Evolutionary conservation across 2,113 vertebrate genomes (phyloP).

Genomic region (Hippoglossus stenolepis): DNA sequence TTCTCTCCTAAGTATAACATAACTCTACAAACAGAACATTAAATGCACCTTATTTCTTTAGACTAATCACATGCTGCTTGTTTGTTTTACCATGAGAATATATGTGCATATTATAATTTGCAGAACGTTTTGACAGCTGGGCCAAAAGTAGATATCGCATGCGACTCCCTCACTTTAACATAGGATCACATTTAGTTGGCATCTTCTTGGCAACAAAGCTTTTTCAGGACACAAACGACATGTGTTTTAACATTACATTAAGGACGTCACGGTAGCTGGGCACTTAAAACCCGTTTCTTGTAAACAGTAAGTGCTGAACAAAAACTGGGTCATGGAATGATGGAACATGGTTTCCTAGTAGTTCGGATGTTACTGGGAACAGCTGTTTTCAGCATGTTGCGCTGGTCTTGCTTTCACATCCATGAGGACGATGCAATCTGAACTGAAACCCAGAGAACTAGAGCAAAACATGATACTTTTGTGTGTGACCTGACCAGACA

Average conservation of each 20-base stretch:
- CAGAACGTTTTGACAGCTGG: not conserved
- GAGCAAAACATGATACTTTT: not conserved
- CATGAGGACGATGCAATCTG: not conserved
- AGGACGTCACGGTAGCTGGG: not conserved
- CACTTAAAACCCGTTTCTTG: not conserved
- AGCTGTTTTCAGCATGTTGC: constrained; percentile 1
- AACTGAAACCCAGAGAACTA: not conserved
- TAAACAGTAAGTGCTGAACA: not conserved
- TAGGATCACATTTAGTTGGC: not conserved
- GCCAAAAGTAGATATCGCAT: not conserved
- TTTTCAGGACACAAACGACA: not conserved
- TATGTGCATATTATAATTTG: not conserved
- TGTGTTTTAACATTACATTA: not conserved
- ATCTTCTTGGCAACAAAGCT: not conserved
- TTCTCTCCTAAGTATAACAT: not conserved
- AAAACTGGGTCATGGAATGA: constrained; percentile 1
- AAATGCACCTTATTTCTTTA: not conserved
- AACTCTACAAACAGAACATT: not conserved
- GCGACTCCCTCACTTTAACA: not conserved
- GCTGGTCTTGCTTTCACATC: constrained; percentile 12
- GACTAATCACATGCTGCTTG: not conserved
- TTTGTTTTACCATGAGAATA: not conserved
- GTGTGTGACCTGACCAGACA: not conserved
- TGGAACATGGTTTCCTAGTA: not conserved
- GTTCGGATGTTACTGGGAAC: constrained; percentile 3